Base-by-base conservation (phyloP, 2,113 vertebrate genomes). In the Perca flavescens region DNA sequence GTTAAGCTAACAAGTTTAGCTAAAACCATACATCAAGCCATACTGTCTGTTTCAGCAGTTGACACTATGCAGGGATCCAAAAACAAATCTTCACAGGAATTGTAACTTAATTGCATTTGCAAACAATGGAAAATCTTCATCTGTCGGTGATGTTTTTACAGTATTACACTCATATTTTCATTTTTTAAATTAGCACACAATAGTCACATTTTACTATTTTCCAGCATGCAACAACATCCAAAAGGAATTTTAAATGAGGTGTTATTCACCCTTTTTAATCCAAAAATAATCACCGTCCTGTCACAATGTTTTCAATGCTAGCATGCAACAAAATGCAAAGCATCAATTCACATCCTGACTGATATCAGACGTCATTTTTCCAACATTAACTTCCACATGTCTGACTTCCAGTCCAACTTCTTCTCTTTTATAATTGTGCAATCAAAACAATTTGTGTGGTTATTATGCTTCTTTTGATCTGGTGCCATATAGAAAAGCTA, bases 401-500 rank as follows among this genome's bases (percentile, higher is more conserved):
- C 50, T n/a, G 21, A 54, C 68, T 74, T 47, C 43, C 53, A 61
- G 17, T 81, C 87, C 74, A 82, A 74, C 53, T 63, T 74, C 53
- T 75, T 49, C 19, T 56, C 22, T 64, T 57, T 73, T 83, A 31
- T 12, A 82, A 84, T 58, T 63, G 43, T 58, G 54, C 61, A 87
- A 89, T 88, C 80, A 77, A 75, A 82, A 58, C 25, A 49, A 72
- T 57, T 83, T 78, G 73, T 80, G 57, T 34, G 28, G 21, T 70
- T 52, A 46, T 78, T 53, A 58, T 72, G 49, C 70, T 43, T 34
- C 80, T 63, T 76, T 80, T 85, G 57, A 80, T 86, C 50, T 47
- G 40, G 36, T 79, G 77, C 72, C 75, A 65, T 52, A 40, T 14
- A 52, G 64, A 63, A 61, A 60, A 73, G 25, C 22, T 34, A 6